Evolutionary conservation across 2,888 invertebrate genomes (phyloP), one percentile per base, ranked within the genome.

Genomic region (Elmis aenea): DNA sequence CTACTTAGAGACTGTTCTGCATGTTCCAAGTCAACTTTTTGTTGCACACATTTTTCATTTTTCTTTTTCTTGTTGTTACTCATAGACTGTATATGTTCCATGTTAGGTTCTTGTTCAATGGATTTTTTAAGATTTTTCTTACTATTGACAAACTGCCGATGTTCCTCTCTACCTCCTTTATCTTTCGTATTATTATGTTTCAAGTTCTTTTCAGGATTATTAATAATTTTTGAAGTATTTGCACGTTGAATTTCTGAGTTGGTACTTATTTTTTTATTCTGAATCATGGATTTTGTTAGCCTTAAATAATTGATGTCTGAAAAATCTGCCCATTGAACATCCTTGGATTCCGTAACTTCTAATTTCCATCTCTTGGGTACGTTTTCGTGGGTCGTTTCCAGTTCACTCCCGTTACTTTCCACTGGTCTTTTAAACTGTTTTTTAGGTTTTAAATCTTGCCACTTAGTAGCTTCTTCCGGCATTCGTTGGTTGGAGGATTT

Each of bases 401-500:
- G 8, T 6, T 5, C 8, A 6, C 5, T 18, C 5, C 18, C 18
- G 18, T 6, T 18, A 18, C 8, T 8, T 18, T 18, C 5, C 18
- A 18, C 8, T 5, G 8, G 18, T 8, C 8, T 5, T 18, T 18
- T 18, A 18, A 18, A 18, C 18, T 18, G 5, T 8, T 18, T 18
- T 18, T 18, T n/a, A n/a, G n/a, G n/a, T 59, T 81, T 80, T 77
- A 86, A 79, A 37, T 78, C 73, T 40, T 73, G 71, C 85, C 86
- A 86, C 57, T 85, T 76, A 21, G 85, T 85, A 24, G 83, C 70
- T 27, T 81, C 77, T 58, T 81, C 79, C 1, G 81, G 80, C 8
- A 76, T 55, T 47, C 76, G 74, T 58, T 81, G 79, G 57, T 85
- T 85, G 2, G 83, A 83, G 3, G 83, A 68, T 64, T 85, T 85